phyloP scores from a whole-genome alignment of 2,888 invertebrate species.

The Leptopilina syphax region DNA sequence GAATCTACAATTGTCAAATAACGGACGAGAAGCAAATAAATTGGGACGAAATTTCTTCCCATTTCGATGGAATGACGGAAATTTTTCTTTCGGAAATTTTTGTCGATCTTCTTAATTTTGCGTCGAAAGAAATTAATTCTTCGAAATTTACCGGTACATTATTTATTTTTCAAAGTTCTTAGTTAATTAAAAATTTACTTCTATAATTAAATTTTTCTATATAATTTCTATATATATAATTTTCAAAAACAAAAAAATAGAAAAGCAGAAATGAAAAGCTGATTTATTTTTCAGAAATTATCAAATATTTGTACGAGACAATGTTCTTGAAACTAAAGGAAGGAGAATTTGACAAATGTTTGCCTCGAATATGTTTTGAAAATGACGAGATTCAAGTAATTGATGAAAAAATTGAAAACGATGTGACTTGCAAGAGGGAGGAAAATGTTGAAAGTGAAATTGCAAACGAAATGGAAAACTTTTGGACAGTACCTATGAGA shows the following conservation, averaged over 20 bases:
- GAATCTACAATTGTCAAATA: not conserved
- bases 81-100: slow-evolving; percentile 19
- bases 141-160: not conserved
- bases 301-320: not conserved
- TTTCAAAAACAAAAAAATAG: not conserved
- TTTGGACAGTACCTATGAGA: slow-evolving; percentile 61
- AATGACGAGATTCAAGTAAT: not conserved
- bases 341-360: not conserved
- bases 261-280: not conserved
- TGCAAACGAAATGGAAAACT: not conserved
- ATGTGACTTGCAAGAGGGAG: not conserved
- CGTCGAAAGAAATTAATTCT: not conserved
- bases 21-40: not conserved
- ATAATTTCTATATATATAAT: no score
- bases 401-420: not conserved
- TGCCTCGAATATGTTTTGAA: slow-evolving; percentile 18
- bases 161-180: no score
- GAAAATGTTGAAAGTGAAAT: not conserved
- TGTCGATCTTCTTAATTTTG: not conserved
- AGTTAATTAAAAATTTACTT: no score
- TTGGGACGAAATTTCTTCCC: not conserved
- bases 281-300: not conserved
- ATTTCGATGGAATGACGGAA: slow-evolving; percentile 21
- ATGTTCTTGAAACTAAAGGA: not conserved
- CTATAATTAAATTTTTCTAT: no score